A percentile compares a stretch with the other conserved stretches of the same genome.
Conservation (phyloP, 2,888 invertebrate species). For the Octonoba sinensis region DNA sequence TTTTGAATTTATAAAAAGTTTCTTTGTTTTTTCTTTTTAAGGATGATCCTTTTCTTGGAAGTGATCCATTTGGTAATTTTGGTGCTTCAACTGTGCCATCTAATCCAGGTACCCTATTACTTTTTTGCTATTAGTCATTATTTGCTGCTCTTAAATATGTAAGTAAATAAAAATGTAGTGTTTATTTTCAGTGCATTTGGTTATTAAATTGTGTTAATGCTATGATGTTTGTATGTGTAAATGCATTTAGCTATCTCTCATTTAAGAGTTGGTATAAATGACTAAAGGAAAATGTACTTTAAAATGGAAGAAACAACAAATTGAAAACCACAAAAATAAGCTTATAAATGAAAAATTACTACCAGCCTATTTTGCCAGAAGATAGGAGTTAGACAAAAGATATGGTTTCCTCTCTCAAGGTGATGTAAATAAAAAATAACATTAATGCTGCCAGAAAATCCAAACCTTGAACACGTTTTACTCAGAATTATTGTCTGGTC, state of each 20-base stretch:
- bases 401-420: too few species aligned
- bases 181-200: background rate
- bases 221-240: background rate
- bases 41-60: slow-evolving; percentile 65
- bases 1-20: background rate
- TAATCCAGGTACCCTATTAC: slow-evolving; percentile 19
- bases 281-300: background rate
- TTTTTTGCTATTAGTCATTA: background rate
- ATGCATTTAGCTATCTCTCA: background rate
- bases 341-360: too few species aligned
- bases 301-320: too few species aligned
- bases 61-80: slow-evolving; percentile 64
- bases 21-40: slow-evolving; percentile 25
- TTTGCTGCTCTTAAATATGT: too few species aligned
- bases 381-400: too few species aligned
- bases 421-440: too few species aligned
- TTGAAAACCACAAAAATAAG: too few species aligned
- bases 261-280: background rate
- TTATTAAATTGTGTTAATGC: background rate
- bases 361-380: too few species aligned
- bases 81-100: slow-evolving; percentile 21
- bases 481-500: too few species aligned
- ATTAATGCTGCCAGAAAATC: too few species aligned
- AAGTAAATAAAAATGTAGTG: too few species aligned
- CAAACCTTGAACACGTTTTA: too few species aligned